Evolutionary conservation across 2,113 vertebrate species (phyloP), one percentile per base, ranked within the genome.

Genomic region (Chaetorhynchus papuensis): DNA sequence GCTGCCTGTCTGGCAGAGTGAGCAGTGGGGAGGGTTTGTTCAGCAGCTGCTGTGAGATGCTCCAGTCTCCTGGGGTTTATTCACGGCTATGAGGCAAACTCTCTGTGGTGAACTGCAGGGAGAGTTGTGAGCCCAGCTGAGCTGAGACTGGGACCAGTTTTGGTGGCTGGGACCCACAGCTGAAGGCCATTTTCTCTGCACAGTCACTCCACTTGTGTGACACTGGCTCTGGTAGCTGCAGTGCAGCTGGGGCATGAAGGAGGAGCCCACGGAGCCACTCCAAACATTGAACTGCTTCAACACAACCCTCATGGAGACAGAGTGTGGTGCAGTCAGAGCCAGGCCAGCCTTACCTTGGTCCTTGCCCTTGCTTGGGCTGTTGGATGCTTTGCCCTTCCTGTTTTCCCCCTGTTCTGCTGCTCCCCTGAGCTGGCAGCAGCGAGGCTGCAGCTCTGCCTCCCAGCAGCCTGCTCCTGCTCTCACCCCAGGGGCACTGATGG

Each of bases 401-500:
- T 17, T 13, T 20, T 26, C 23, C 7, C 23, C 17, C 6, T 13
- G 6, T 7, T 21, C 14, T 19, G 17, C 65, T 0, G 1, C 31
- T 70, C 20, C 24, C 31, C 31, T 2, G 56, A 42, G 31, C 14
- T 1, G 6, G 54, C 45, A 65, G 59, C 1, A 3, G 14, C 1
- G 69, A 23, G 42, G 20, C 33, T n/a, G 52, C 45, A 26, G 42
- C 28, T 52, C 65, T 72, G 44, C 27, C n/a, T 44, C n/a, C n/a
- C 22, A 39, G 49, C 49, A 72, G 45, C 72, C 45, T 6, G 33
- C 39, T 20, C 27, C 19, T 30, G 56, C 30, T 80, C 41, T 12
- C 66, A 10, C 15, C 15, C 37, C 10, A 0, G 56, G 10, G 65
- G 6, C 2, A 4, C 37, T 2, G 5, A 3, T 2, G 11, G n/a